These are phyloP conservation scores for Tridacna crocea DNA, from an alignment of 2,888 invertebrate genomes.

Conservation along the genomic window DNA sequence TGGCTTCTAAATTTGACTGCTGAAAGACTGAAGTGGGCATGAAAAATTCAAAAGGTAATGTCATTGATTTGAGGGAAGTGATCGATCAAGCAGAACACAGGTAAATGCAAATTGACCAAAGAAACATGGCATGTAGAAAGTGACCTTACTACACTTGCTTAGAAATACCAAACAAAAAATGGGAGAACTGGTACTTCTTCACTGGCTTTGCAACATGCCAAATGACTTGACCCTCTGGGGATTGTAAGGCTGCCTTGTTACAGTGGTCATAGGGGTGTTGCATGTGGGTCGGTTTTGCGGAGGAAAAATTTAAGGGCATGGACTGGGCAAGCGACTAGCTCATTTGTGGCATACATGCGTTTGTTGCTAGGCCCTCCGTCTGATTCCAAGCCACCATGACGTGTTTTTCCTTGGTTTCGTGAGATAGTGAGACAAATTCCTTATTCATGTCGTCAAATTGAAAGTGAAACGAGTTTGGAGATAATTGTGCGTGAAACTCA, in stretches of 20 bases:
- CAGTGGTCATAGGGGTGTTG: conserved; percentile 16
- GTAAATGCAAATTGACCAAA: too few relatives aligned
- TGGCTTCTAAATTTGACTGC: too few relatives aligned
- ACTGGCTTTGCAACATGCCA: neutral
- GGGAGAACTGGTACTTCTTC: conserved; percentile 1
- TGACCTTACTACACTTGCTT: too few relatives aligned
- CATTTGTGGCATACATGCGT: conserved; percentile 29
- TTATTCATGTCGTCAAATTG: neutral
- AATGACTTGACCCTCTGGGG: neutral
- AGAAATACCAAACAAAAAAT: conserved; percentile 1
- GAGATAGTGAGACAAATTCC: conserved; percentile 3
- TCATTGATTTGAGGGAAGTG: too few relatives aligned
- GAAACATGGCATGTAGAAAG: too few relatives aligned
- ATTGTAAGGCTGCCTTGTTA: conserved; percentile 18
- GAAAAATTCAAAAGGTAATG: too few relatives aligned
- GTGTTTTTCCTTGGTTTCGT: conserved; percentile 13
- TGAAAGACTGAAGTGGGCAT: too few relatives aligned
- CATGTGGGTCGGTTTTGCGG: conserved; percentile 11
- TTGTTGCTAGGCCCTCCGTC: conserved; percentile 32
- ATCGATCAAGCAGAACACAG: too few relatives aligned
- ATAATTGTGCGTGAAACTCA: conserved; percentile 33
- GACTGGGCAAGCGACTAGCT: conserved; percentile 30
- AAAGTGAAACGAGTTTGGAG: neutral
- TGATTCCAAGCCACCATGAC: conserved; percentile 4
- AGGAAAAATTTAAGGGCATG: conserved; percentile 20